These are phyloP conservation scores for Xestia ashworthii DNA, from an alignment of 2,888 invertebrate species.

Conservation along the genomic window DNA sequence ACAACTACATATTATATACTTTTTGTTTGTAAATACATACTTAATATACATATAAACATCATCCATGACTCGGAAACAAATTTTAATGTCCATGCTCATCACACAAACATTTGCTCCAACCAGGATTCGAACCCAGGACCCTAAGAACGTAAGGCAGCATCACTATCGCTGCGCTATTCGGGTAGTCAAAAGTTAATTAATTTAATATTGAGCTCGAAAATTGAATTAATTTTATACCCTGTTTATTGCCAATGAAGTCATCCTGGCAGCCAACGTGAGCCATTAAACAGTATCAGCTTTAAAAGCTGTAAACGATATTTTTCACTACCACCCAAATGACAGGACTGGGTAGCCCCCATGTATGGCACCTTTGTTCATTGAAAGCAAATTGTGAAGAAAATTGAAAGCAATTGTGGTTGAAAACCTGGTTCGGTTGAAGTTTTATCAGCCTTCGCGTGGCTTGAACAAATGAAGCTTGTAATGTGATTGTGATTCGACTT, in stretches of 20 bases:
- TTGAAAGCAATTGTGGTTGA: constrained; percentile 16
- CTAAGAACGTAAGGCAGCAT: no score
- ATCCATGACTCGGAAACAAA: no score
- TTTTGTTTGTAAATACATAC: no score
- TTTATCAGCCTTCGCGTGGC: not conserved
- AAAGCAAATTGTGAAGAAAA: constrained; percentile 26
- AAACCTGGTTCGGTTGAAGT: not conserved
- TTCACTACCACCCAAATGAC: not conserved
- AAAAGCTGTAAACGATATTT: not conserved
- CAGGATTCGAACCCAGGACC: no score
- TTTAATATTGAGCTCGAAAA: not conserved
- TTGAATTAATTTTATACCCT: not conserved
- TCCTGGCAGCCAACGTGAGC: not conserved
- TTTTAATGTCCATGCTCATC: no score
- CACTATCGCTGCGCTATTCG: no score
- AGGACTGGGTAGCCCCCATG: not conserved
- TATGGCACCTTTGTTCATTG: constrained; percentile 12
- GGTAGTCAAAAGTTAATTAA: not conserved
- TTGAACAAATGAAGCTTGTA: constrained; percentile 3
- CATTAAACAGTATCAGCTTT: not conserved
- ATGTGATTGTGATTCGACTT: not conserved
- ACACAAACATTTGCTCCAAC: no score
- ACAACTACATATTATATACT: no score
- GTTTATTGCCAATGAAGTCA: not conserved
- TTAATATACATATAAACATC: no score